Base-by-base conservation (phyloP, 2,113 vertebrate genomes). In the Mustela nigripes region DNA sequence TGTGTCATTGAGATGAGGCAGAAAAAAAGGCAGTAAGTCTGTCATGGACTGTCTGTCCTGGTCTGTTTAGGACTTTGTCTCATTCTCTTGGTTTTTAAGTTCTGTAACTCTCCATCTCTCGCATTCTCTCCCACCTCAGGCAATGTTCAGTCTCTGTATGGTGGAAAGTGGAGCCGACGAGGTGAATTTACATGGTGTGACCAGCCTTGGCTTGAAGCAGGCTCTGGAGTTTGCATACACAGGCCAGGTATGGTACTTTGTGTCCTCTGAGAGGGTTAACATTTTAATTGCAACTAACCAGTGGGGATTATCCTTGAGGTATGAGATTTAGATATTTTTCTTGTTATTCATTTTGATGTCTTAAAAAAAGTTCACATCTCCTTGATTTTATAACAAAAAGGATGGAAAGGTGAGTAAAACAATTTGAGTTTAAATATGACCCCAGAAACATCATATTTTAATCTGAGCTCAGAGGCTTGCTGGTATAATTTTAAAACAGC, bases 101-200 rank as follows among this genome's bases (percentile, higher is more conserved):
- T 11, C 9, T 11, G 0, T 48, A 4, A 96, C 83, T 67, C 78
- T 58, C 31, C 71, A 5, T 63, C 19, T 97, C 45, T 87, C 28
- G 48, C 48, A 97, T 91, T 96, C 2, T 97, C 62, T 96, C 89
- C 95, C 95, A 16, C 91, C 65, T 26, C 97, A 99, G 99, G 99
- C 99, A 94, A 99, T 99, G 99, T 99, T 99, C 99, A 99, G 99
- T 98, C 99, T 99, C 89, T 99, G 99, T 95, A 99, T 99, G 99
- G 99, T 99, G 99, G 99, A 99, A 98, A 99, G 99, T n/a, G 99
- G 99, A 98, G 99, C 99, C 5, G 99, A 99, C 69, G 99, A 99
- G 96, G 99, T 99, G 95, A 99, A 99, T 92, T 99, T 99, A 74
- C 99, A 99, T 50, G 99, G 99, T 60, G 99, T 99, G 98, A 99